Conservation (phyloP, 2,888 invertebrate genomes). For the Ditula angustiorana region DNA sequence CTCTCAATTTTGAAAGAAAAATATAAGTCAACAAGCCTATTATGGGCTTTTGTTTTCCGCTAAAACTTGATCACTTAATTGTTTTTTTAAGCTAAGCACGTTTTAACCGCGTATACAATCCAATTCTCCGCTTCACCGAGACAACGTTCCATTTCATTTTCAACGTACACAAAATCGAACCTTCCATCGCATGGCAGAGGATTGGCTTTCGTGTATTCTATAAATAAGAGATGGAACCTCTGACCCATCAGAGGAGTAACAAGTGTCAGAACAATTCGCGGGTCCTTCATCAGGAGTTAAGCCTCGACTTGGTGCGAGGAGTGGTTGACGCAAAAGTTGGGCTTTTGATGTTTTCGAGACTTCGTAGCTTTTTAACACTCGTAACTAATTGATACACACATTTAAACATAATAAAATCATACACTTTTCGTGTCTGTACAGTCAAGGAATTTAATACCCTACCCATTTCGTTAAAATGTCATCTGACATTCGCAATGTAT, state of each 20-base stretch:
- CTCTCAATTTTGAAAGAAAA: no score
- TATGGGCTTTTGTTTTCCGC: no score
- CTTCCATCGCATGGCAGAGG: background rate
- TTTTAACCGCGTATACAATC: background rate
- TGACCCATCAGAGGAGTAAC: background rate
- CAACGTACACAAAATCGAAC: background rate
- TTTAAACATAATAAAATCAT: no score
- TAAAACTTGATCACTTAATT: background rate
- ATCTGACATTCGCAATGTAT: no score
- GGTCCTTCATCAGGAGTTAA: background rate
- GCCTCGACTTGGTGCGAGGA: background rate
- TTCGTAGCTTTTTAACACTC: no score
- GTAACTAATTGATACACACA: no score
- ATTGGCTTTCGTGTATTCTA: background rate
- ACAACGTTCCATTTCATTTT: background rate
- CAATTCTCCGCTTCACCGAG: background rate
- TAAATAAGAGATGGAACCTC: background rate
- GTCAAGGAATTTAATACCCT: no score
- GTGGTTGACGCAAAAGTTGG: background rate
- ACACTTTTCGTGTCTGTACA: no score
- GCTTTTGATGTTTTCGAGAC: constrained; percentile 7
- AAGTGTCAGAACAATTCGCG: constrained; percentile 23
- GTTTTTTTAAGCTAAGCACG: background rate
- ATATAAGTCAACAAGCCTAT: no score
- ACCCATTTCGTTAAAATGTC: no score